Base-by-base conservation (phyloP, 2,113 vertebrate species). In the Columba janthina region DNA sequence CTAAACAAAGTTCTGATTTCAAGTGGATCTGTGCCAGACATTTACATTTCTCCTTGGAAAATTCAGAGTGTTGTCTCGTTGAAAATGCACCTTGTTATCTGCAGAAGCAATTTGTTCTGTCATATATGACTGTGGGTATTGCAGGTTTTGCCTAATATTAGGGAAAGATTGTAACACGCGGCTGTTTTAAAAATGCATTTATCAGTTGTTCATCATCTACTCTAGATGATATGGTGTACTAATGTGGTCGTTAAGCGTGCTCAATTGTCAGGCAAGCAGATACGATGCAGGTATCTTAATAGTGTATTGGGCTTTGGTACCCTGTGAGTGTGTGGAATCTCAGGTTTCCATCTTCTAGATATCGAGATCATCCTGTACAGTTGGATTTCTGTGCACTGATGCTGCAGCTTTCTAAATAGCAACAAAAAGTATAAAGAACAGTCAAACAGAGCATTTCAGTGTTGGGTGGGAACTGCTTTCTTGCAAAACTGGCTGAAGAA, bases 401-500 rank as follows among this genome's bases (percentile, higher is more conserved):
- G 56, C 85, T 80, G 51, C 46, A 81, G 48, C 75, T 90, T 90
- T 91, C 79, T 67, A 64, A 86, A 74, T 26, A 92, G 72, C 34
- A 90, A 56, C 32, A 73, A 54, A 87, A 96, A 54, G 3, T 70
- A 31, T 31, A 32, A 91, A 83, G 70, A 75, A 38, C 34, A 75
- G 25, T 62, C 34, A 66, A 86, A 90, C 34, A 88, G 85, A 89
- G 81, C 38, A 50, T 66, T 94, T 91, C 62, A 56, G 40, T 61
- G 38, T 62, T 25, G 75, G 15, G 54, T 92, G 79, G 83, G 88
- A 96, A 72, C 75, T 57, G 53, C 88, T 88, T 90, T 78, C 79
- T 73, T 91, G 93, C 75, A 81, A 72, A 85, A 93, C 88, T 86
- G 64, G 72, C 65, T 92, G 76, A 93, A 88, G 78, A 74, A 22